phyloP scores from a whole-genome alignment of 2,797 vertebrate species.

The Telmatherina bonti region DNA sequence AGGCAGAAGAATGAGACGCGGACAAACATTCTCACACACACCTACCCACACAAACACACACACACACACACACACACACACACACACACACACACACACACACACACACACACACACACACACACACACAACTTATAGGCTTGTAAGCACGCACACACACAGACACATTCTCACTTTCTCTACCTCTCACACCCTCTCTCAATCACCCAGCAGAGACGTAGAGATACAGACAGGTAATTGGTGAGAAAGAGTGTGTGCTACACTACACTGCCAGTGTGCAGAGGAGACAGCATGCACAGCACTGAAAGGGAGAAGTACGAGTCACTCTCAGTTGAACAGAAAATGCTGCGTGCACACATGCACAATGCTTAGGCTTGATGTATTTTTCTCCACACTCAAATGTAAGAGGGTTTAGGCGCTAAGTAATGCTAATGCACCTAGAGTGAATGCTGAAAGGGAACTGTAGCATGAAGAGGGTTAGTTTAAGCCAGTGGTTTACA shows the following conservation, averaged over 20 bases:
- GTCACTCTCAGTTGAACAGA: constrained; percentile 64
- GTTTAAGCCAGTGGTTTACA: constrained; percentile 19
- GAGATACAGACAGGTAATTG: constrained; percentile 79
- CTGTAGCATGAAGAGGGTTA: constrained; percentile 14
- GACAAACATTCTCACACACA: constrained; percentile 56
- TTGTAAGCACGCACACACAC: constrained; percentile 9
- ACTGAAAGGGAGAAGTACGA: constrained; percentile 66
- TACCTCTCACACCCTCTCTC: constrained; percentile 64
- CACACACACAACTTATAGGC: constrained; percentile 9
- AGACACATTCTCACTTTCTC: constrained; percentile 59
- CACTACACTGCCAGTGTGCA: constrained; percentile 57
- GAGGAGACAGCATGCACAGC: constrained; percentile 51
- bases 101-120: constrained; percentile 2
- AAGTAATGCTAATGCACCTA: constrained; percentile 50
- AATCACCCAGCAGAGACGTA: constrained; percentile 73
- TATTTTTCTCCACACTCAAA: constrained; percentile 40
- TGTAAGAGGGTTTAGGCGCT: constrained; percentile 41
- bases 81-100: constrained; percentile 17
- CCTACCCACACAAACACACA: constrained; percentile 14
- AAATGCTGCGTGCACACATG: constrained; percentile 51
- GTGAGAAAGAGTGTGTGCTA: constrained; percentile 75
- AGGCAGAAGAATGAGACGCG: constrained; percentile 78
- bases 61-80: constrained; percentile 22
- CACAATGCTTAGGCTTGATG: constrained; percentile 45
- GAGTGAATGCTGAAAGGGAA: constrained; percentile 43